phyloP scores from a whole-genome alignment of 2,888 invertebrate species.

The Drosophila mulleri region DNA sequence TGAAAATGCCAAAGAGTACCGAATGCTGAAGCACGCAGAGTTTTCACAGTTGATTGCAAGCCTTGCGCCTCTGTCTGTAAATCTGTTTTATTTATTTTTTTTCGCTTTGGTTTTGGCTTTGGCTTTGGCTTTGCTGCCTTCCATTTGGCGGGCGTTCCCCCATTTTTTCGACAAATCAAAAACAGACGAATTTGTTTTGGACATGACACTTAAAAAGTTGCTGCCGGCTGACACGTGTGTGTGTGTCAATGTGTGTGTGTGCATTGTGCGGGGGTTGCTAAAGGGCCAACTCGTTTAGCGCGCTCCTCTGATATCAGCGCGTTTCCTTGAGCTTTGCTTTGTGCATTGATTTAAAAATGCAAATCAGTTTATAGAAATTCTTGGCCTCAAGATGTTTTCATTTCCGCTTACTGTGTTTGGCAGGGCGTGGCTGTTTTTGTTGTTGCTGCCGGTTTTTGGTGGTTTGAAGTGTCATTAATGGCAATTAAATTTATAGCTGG shows the following conservation, averaged over 20 bases:
- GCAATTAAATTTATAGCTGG: conserved; percentile 75
- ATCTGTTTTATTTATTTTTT: conserved; percentile 14
- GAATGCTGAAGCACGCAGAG: conserved; percentile 34
- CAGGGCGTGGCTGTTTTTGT: conserved; percentile 40
- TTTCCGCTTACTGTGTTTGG: conserved; percentile 66
- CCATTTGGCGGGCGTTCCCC: conserved; percentile 39
- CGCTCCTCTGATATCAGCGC: conserved; percentile 20
- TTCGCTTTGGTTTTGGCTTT: conserved; percentile 7
- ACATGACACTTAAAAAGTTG: conserved; percentile 83
- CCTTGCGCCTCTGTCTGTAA: conserved; percentile 45
- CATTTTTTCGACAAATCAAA: conserved; percentile 84
- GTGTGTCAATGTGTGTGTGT: conserved; percentile 15
- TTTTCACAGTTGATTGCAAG: conserved; percentile 62
- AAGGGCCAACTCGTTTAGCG: conserved; percentile 52
- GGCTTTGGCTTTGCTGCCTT: conserved; percentile 6
- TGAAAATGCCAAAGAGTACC: conserved; percentile 62
- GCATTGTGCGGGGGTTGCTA: conserved; percentile 48
- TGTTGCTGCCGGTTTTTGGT: conserved; percentile 14
- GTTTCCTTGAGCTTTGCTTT: conserved; percentile 60
- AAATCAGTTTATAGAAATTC: conserved; percentile 71
- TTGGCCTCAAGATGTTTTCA: conserved; percentile 74
- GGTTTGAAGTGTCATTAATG: conserved; percentile 72
- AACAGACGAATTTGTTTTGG: conserved; percentile 85
- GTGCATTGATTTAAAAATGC: conserved; percentile 77
- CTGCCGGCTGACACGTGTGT: conserved; percentile 70